Percentiles rank a stretch among this genome's conserved stretches.
These are phyloP conservation scores for Nipponia nippon DNA, from an alignment of 2,113 vertebrate species.

Conservation along the genomic window DNA sequence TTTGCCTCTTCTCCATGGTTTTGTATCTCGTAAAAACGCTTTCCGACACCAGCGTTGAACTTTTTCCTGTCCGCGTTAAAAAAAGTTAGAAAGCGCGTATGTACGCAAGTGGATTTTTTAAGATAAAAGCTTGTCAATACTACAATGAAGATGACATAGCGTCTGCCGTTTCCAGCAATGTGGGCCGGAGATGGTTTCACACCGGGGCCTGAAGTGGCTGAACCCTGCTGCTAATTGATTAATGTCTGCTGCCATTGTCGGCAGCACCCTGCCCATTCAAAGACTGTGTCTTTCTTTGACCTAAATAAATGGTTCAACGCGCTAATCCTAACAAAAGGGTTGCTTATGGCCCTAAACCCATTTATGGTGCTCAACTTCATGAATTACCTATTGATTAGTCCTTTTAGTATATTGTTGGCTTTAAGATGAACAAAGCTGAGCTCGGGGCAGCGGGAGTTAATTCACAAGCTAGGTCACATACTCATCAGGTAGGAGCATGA, in stretches of 20 bases:
- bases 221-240: constrained; percentile 84
- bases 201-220: constrained; percentile 55
- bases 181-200: constrained; percentile 52
- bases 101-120: constrained; percentile 3
- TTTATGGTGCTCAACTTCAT: constrained; percentile 80
- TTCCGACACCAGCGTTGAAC: not conserved
- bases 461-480: constrained; percentile 51
- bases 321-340: constrained; percentile 76
- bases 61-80: not conserved
- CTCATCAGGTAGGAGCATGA: constrained; percentile 18
- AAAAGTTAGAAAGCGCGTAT: not conserved
- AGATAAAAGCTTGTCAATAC: not conserved
- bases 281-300: constrained; percentile 81
- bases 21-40: not conserved
- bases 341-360: constrained; percentile 73
- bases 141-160: not conserved
- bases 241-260: constrained; percentile 73
- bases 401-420: constrained; percentile 78
- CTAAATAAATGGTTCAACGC: constrained; percentile 84
- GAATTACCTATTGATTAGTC: constrained; percentile 90
- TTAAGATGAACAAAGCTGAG: constrained; percentile 71
- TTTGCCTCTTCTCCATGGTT: not conserved
- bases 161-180: not conserved
- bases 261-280: constrained; percentile 65
- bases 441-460: constrained; percentile 41